Evolutionary conservation across 1,140 invertebrate genomes (phyloP), one percentile per base, ranked within the genome.

Genomic region (Drosophila nannoptera): DNA sequence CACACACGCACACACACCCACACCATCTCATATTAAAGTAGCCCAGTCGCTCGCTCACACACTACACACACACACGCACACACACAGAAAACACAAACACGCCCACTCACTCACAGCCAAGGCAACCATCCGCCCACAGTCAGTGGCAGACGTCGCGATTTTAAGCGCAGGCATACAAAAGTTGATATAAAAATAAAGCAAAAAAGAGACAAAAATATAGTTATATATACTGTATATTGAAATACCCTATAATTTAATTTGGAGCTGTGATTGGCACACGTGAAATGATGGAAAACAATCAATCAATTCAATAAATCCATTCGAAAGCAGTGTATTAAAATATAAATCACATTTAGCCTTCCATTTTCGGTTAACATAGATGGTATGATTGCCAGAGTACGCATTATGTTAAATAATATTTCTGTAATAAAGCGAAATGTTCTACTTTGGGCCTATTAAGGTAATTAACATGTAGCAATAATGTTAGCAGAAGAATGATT

Each of bases 101-200:
- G 14, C 40, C 40, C 40, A 43, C 7, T 42, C 40, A 42, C n/a
- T 42, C 40, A 7, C 40, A 14, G 6, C 12, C 40, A 2, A 22
- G 2, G 12, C 40, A 42, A n/a, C 40, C n/a, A 65, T 31, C 56
- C 32, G 33, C 45, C 29, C 42, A 49, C 22, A 69, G 67, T 69
- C 62, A 60, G 43, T 46, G 73, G 69, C 77, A 77, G 73, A 69
- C 78, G 66, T 43, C 80, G 78, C 78, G 74, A 82, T 68, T 82
- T 82, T 72, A 82, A 82, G 78, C 75, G 61, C 72, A 73, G 61
- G 56, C 72, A 83, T 73, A 82, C 70, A 68, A 78, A 83, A 75
- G 62, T 75, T 83, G 75, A 73, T 73, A 83, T 78, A 83, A 78
- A 83, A 82, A 82, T 81, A 77, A 71, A 70, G 70, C 64, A 64